These are phyloP conservation scores for Tachystola acroxantha DNA, from an alignment of 2,888 invertebrate genomes.

Conservation along the genomic window DNA sequence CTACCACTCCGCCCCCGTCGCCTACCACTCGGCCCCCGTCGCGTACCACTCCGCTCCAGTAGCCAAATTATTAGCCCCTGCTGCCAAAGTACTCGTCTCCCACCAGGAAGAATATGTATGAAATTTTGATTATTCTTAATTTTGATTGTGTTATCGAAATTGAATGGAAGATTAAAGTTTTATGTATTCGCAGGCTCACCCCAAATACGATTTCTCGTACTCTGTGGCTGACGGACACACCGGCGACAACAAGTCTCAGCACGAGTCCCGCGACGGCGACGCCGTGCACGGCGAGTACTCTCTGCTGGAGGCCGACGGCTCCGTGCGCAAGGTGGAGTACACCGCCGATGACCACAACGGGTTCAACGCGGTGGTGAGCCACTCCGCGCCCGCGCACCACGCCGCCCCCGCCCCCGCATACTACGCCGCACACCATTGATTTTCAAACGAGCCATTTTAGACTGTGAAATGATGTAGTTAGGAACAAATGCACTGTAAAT, in stretches of 20 bases:
- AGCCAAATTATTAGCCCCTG: constrained; percentile 32
- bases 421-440: constrained; percentile 5
- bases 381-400: constrained; percentile 47
- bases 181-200: constrained; percentile 53
- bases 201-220: constrained; percentile 76
- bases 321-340: constrained; percentile 73
- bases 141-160: background rate
- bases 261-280: constrained; percentile 55
- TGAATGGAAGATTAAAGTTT: too few relatives aligned
- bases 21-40: constrained; percentile 24
- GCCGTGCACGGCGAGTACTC: constrained; percentile 63
- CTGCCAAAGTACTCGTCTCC: constrained; percentile 29
- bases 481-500: constrained; percentile 16
- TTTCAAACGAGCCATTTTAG: background rate
- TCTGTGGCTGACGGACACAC: constrained; percentile 77
- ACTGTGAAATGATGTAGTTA: constrained; percentile 7
- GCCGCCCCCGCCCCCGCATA: constrained; percentile 10
- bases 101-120: constrained; percentile 47
- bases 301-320: constrained; percentile 71
- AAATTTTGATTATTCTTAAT: constrained; percentile 20
- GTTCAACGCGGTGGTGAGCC: constrained; percentile 58
- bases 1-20: constrained; percentile 22
- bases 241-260: constrained; percentile 73
- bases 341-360: constrained; percentile 71
- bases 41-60: constrained; percentile 39